A percentile compares a stretch with the other conserved stretches of the same genome.
Conservation (phyloP, 2,888 invertebrate genomes). For the Osmoderma eremita region DNA sequence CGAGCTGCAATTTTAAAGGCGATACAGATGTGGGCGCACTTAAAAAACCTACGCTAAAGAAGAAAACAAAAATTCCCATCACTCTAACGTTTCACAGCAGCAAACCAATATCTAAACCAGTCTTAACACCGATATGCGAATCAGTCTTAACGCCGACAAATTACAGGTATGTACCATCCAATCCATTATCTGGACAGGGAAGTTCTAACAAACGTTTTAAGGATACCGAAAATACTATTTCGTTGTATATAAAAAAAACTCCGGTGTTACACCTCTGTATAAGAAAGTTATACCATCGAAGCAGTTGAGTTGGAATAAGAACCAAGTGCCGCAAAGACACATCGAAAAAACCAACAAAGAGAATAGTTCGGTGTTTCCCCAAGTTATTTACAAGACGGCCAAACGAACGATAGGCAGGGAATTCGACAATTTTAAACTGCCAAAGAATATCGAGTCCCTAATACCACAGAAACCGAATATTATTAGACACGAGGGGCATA, state of each 20-base stretch:
- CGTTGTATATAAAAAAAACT: slow-evolving; percentile 36
- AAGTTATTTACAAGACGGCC: slow-evolving; percentile 34
- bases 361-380: slow-evolving; percentile 27
- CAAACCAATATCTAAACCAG: not conserved
- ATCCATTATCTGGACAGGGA: not conserved
- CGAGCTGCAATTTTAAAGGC: no score
- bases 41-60: not conserved
- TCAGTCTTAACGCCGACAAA: slow-evolving; percentile 12
- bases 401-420: not conserved
- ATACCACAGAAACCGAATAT: slow-evolving; percentile 26
- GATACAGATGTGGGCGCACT: no score
- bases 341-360: slow-evolving; percentile 1
- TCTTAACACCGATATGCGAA: no score
- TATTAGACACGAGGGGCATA: slow-evolving; percentile 26
- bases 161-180: not conserved
- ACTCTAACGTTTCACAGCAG: not conserved
- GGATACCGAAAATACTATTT: slow-evolving; percentile 27
- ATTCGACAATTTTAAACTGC: slow-evolving; percentile 16
- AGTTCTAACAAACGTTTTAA: slow-evolving; percentile 22
- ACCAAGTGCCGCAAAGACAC: not conserved
- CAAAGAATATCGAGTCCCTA: slow-evolving; percentile 24
- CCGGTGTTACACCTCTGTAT: slow-evolving; percentile 24
- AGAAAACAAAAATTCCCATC: slow-evolving; percentile 3
- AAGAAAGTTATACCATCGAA: slow-evolving; percentile 34
- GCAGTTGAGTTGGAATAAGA: not conserved